These are phyloP conservation scores for Calyptomena viridis DNA, from an alignment of 2,113 vertebrate species.

Conservation along the genomic window DNA sequence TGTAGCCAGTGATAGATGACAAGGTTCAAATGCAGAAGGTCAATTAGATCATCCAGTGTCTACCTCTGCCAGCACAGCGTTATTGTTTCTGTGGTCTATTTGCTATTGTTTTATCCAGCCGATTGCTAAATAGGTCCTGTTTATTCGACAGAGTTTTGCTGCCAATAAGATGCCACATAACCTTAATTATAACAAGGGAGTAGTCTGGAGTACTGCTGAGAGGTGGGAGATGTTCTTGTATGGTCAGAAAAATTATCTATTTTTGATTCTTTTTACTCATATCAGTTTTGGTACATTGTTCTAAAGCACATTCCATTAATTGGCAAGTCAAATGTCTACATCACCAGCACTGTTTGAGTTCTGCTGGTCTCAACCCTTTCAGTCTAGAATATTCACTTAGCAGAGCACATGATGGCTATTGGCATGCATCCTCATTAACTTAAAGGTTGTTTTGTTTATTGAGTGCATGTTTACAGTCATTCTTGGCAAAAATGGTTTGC, in stretches of 20 bases:
- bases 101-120: constrained; percentile 17
- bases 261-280: not conserved
- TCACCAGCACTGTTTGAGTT: not conserved
- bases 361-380: not conserved
- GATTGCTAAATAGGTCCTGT: not conserved
- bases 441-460: not conserved
- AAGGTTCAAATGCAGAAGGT: constrained; percentile 1
- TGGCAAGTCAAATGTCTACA: not conserved
- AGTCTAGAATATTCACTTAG: not conserved
- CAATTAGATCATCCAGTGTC: constrained; percentile 20
- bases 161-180: not conserved
- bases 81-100: constrained; percentile 20
- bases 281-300: not conserved
- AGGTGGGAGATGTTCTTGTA: not conserved
- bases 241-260: not conserved
- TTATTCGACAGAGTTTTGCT: not conserved
- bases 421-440: not conserved
- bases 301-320: not conserved
- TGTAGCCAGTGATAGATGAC: constrained; percentile 2
- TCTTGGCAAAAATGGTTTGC: not conserved
- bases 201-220: not conserved
- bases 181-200: not conserved
- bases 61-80: not conserved
- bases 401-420: not conserved
- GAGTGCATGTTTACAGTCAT: not conserved